These are phyloP conservation scores for Poicephalus meyeri DNA, from an alignment of 2,113 vertebrate genomes.

Conservation along the genomic window DNA sequence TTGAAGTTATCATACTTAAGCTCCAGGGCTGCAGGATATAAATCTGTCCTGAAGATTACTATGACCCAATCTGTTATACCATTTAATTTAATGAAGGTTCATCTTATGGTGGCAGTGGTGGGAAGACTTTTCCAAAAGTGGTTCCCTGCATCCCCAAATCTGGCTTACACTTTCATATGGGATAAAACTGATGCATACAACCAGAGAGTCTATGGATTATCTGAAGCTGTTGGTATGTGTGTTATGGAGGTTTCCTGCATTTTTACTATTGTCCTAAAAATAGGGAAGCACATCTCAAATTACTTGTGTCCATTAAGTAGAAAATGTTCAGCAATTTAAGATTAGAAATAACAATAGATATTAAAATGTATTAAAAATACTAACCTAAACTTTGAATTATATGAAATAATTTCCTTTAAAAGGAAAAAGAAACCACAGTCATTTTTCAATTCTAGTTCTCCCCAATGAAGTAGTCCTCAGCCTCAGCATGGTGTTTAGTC, in stretches of 20 bases:
- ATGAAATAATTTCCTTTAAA: not conserved
- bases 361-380: not conserved
- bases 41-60: slow-evolving; percentile 95
- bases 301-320: not conserved
- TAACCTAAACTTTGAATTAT: not conserved
- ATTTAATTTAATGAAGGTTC: slow-evolving; percentile 96
- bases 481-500: not conserved
- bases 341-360: not conserved
- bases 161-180: slow-evolving; percentile 98
- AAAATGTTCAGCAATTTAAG: not conserved
- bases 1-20: slow-evolving; percentile 94
- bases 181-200: slow-evolving; percentile 98
- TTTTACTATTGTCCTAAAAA: not conserved
- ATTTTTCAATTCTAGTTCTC: not conserved
- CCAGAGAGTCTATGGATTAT: slow-evolving; percentile 95
- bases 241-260: not conserved
- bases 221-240: slow-evolving; percentile 92
- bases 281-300: not conserved
- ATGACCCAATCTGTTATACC: slow-evolving; percentile 92
- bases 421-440: not conserved
- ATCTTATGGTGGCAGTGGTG: slow-evolving; percentile 97
- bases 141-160: slow-evolving; percentile 94
- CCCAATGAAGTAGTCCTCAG: not conserved
- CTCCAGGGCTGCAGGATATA: slow-evolving; percentile 94
- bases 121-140: slow-evolving; percentile 97